phyloP scores from a whole-genome alignment of 2,797 vertebrate genomes.

The Anas flavirostris region DNA sequence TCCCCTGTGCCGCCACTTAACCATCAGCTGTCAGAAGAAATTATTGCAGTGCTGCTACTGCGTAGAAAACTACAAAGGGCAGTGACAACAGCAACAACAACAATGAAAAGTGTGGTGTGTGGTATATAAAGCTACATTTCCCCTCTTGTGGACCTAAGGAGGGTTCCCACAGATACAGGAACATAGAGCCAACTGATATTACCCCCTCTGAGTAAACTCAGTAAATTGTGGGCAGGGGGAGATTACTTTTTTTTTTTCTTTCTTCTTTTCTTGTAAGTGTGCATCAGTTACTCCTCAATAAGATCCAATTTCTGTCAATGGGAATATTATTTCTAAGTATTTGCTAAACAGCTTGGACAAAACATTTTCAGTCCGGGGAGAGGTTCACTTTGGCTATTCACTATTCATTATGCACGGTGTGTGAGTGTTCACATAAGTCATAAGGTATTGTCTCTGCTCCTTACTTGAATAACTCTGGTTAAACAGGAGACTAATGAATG shows the following conservation, averaged over 20 bases:
- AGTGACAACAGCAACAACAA: constrained; percentile 59
- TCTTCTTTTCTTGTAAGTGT: neutral
- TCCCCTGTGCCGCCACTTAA: constrained; percentile 83
- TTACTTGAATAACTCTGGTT: constrained; percentile 63
- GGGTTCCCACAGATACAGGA: neutral
- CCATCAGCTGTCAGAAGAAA: constrained; percentile 84
- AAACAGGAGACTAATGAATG: constrained; percentile 67
- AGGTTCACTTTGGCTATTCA: constrained; percentile 35
- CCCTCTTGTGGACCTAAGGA: neutral
- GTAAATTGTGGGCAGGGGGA: fast-evolving
- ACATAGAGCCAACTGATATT: neutral
- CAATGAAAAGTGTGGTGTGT: neutral
- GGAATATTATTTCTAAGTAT: constrained; percentile 15
- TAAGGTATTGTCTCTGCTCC: constrained; percentile 54
- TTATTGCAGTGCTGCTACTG: constrained; percentile 86
- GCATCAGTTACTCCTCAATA: neutral
- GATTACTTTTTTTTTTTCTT: neutral
- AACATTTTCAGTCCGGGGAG: constrained; percentile 35
- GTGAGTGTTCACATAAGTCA: constrained; percentile 48
- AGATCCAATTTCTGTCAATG: neutral
- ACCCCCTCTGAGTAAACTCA: neutral
- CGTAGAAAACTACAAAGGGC: constrained; percentile 83
- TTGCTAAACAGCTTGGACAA: constrained; percentile 27
- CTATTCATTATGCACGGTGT: constrained; percentile 49
- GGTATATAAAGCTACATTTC: neutral